phyloP scores from a whole-genome alignment of 2,888 invertebrate species.

The Drosophila merina region DNA sequence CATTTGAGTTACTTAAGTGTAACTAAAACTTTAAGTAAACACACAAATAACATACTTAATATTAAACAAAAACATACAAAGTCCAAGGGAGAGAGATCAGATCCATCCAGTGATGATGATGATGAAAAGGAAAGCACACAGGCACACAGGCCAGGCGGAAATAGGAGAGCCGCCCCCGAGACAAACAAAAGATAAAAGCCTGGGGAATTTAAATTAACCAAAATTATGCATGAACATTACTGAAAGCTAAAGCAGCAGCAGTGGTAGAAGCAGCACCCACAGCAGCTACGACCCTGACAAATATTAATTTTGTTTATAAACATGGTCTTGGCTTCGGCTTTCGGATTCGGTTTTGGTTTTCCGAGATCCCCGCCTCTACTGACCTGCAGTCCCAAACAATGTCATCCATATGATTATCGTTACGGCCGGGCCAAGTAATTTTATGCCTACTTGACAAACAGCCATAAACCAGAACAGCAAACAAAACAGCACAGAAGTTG shows the following conservation, averaged over 20 bases:
- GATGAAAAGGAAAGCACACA: constrained; percentile 56
- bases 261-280: background rate
- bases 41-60: constrained; percentile 80
- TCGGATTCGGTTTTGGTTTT: constrained; percentile 38
- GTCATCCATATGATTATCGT: constrained; percentile 78
- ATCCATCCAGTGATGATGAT: constrained; percentile 22
- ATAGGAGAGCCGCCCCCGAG: constrained; percentile 30
- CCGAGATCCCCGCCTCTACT: constrained; percentile 41
- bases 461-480: constrained; percentile 61
- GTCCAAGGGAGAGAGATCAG: constrained; percentile 34
- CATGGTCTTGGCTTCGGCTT: constrained; percentile 38
- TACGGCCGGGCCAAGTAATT: constrained; percentile 68
- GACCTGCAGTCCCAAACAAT: constrained; percentile 73
- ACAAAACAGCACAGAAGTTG: constrained; percentile 35
- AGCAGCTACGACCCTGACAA: constrained; percentile 60
- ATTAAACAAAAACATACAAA: constrained; percentile 78
- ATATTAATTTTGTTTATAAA: constrained; percentile 76
- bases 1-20: constrained; percentile 77
- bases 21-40: constrained; percentile 79
- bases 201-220: constrained; percentile 80
- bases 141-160: constrained; percentile 60
- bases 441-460: constrained; percentile 74
- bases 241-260: constrained; percentile 26
- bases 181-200: constrained; percentile 79
- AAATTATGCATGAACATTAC: constrained; percentile 82